A percentile compares a stretch with the other conserved stretches of the same genome.
Evolutionary conservation across 2,888 invertebrate genomes (phyloP).

Genomic region (Lacanobia wlatinum): DNA sequence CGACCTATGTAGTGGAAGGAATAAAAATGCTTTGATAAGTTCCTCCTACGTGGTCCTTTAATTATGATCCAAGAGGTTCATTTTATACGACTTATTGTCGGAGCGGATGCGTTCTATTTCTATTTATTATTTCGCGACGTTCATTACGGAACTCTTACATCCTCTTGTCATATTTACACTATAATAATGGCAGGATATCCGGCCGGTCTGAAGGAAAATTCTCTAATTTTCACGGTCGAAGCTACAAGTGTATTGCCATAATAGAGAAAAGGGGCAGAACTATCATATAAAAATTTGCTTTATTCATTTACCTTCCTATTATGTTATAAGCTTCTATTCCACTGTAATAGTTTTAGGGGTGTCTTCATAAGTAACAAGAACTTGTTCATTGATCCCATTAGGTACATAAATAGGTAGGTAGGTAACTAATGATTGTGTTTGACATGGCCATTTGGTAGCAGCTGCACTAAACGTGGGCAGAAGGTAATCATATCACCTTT

Average conservation of each 20-base stretch:
- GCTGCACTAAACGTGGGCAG: too few relatives aligned
- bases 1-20: neutral
- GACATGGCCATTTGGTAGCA: too few relatives aligned
- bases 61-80: neutral
- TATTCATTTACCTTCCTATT: too few relatives aligned
- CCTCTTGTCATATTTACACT: slow-evolving; percentile 3
- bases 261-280: slow-evolving; percentile 20
- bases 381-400: too few relatives aligned
- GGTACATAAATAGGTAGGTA: too few relatives aligned
- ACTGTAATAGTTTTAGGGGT: too few relatives aligned
- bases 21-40: neutral
- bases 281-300: neutral
- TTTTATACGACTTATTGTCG: slow-evolving; percentile 3
- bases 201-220: slow-evolving; percentile 36
- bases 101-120: slow-evolving; percentile 31
- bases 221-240: slow-evolving; percentile 54
- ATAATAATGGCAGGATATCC: slow-evolving; percentile 53
- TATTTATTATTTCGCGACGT: slow-evolving; percentile 17
- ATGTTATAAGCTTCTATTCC: too few relatives aligned
- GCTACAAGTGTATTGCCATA: slow-evolving; percentile 49
- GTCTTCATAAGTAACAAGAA: too few relatives aligned
- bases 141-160: slow-evolving; percentile 28
- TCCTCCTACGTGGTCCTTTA: neutral
- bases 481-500: too few relatives aligned
- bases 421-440: too few relatives aligned